Conservation (phyloP, 2,888 invertebrate species). For the Conomelus anceps region DNA sequence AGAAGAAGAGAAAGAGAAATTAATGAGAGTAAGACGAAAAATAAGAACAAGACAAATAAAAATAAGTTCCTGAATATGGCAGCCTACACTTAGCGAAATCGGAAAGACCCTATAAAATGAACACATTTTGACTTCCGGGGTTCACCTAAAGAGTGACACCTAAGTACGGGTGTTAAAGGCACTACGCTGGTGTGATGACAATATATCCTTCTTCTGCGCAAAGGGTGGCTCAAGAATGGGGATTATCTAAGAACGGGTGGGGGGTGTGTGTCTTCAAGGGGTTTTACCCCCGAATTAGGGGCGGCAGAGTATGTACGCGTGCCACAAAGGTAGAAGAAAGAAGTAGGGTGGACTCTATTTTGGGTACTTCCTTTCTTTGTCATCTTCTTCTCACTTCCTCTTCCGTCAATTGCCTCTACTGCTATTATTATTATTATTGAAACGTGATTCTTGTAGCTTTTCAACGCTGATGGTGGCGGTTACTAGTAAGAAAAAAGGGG, state of each 20-base stretch:
- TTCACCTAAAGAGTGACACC: background rate
- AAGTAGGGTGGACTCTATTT: background rate
- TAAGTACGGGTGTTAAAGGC: background rate
- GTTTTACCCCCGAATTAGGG: background rate
- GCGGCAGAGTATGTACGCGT: background rate
- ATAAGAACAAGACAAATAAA: background rate
- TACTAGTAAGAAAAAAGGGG: background rate
- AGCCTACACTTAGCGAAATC: background rate
- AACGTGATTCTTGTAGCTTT: background rate
- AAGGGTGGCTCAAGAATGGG: too few species aligned
- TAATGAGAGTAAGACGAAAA: background rate
- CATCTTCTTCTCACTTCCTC: background rate
- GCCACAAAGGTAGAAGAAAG: too few species aligned
- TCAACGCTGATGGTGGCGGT: background rate
- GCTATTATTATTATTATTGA: background rate
- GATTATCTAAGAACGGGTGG: too few species aligned
- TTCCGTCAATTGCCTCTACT: background rate
- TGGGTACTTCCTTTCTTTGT: background rate
- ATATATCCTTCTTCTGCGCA: too few species aligned
- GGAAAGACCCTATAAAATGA: background rate
- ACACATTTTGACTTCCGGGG: background rate
- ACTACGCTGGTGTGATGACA: too few species aligned
- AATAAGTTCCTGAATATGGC: background rate
- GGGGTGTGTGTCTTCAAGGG: background rate
- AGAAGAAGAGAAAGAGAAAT: background rate